These are phyloP conservation scores for Loripinus fragilis DNA, from an alignment of 2,888 invertebrate species.

Conservation along the genomic window DNA sequence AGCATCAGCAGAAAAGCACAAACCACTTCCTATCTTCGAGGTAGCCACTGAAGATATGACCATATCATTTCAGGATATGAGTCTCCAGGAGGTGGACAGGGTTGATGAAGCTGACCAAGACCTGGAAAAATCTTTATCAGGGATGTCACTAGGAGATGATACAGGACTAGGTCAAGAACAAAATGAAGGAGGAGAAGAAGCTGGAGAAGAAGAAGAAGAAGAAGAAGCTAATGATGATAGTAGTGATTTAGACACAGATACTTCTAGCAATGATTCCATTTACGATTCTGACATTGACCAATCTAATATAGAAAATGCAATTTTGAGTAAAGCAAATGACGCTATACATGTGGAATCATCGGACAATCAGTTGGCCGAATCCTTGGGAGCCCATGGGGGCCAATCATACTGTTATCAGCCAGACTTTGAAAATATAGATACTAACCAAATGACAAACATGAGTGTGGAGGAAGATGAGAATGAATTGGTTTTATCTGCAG, in stretches of 20 bases:
- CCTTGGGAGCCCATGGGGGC: background rate
- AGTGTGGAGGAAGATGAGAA: background rate
- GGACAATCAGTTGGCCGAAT: background rate
- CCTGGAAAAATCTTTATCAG: constrained; percentile 11
- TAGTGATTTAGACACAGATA: background rate
- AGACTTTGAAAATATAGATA: background rate
- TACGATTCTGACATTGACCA: background rate
- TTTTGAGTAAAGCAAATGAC: background rate
- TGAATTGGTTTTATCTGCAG: background rate
- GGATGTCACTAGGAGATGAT: constrained; percentile 13
- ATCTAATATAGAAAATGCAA: background rate
- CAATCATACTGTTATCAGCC: background rate
- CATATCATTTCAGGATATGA: background rate
- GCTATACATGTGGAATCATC: background rate
- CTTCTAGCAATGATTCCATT: background rate
- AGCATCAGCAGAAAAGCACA: constrained; percentile 6
- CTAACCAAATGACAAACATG: background rate
- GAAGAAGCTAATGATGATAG: background rate
- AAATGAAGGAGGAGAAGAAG: background rate
- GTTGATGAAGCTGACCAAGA: background rate
- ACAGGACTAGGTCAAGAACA: no score
- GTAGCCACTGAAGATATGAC: constrained; percentile 2
- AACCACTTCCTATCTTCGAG: background rate
- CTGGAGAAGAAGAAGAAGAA: background rate
- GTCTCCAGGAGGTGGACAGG: constrained; percentile 2